Base-by-base conservation (phyloP, 2,113 vertebrate genomes). In the Sphyrna mokarran region DNA sequence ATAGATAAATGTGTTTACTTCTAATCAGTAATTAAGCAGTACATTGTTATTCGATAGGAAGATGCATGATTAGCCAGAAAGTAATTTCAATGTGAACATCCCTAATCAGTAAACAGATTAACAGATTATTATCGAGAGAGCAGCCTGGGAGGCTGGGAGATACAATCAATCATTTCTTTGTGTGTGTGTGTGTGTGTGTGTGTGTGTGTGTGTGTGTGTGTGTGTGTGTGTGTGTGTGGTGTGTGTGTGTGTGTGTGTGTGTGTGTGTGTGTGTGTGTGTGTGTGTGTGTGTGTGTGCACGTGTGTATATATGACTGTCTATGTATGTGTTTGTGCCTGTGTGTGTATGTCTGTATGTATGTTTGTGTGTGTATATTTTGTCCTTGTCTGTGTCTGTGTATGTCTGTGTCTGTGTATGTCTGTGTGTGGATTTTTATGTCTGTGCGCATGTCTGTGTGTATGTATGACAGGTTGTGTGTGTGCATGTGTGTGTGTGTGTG, bases 41-140 rank as follows among this genome's bases (percentile, higher is more conserved):
- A 14, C 69, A 48, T 94, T 72, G 94, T 1, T 66, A 43, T 26
- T 76, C 54, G 69, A 95, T 95, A 29, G 40, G 43, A 95, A 95
- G 26, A 2, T 61, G 43, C 29, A 72, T 72, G 94, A 90, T 90
- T 29, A 95, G 69, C 76, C 16, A 26, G 37, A 72, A 72, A 95
- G 94, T 70, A 54, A 70, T 95, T 72, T 72, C 26, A 43, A 66
- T 37, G 48, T 48, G 68, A 72, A 18, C 29, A 29, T 43, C 69
- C 72, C 72, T 95, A 95, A 95, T 95, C 94, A 54, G 40, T 43
- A 95, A 70, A 76, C 94, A 72, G 69, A 95, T 76, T 95, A 76
- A 48, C 40, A 95, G 48, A 90, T 43, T 72, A 72, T 54, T 43
- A 72, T 11, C 3, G 5, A 26, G 40, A 72, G 13, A 70, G 66